Conservation (phyloP, 2,113 vertebrate genomes). For the Bolborhynchus lineola region DNA sequence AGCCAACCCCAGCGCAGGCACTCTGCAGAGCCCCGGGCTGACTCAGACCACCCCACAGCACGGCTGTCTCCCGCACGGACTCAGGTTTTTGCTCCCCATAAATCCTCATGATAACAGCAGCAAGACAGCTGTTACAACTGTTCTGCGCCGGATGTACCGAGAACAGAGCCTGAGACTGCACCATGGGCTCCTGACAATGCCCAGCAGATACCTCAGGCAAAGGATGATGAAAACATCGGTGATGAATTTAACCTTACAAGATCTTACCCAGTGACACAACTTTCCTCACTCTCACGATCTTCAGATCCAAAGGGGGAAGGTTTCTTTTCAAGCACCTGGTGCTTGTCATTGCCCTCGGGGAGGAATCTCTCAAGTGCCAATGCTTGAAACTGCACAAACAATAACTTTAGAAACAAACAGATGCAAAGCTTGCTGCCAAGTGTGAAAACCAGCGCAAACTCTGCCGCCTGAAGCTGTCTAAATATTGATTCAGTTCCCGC, state of each 20-base stretch:
- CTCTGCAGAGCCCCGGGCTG: not conserved
- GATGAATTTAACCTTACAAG: not conserved
- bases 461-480: slow-evolving; percentile 26
- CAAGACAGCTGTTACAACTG: not conserved
- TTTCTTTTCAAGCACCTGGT: not conserved
- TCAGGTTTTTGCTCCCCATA: not conserved
- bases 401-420: slow-evolving; percentile 30
- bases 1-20: not conserved
- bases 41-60: slow-evolving; percentile 14
- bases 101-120: not conserved
- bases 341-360: not conserved
- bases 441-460: not conserved
- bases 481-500: slow-evolving; percentile 10
- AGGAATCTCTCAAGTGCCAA: slow-evolving; percentile 37
- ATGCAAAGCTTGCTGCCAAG: slow-evolving; percentile 16
- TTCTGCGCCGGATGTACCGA: not conserved
- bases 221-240: not conserved
- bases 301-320: not conserved
- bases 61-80: not conserved
- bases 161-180: not conserved
- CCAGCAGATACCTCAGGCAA: not conserved
- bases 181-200: not conserved
- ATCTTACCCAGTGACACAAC: not conserved
- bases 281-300: not conserved
- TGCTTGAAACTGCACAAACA: slow-evolving; percentile 41